Evolutionary conservation across 2,113 vertebrate genomes (phyloP), one percentile per base, ranked within the genome.

Genomic region (Hoplias malabaricus): DNA sequence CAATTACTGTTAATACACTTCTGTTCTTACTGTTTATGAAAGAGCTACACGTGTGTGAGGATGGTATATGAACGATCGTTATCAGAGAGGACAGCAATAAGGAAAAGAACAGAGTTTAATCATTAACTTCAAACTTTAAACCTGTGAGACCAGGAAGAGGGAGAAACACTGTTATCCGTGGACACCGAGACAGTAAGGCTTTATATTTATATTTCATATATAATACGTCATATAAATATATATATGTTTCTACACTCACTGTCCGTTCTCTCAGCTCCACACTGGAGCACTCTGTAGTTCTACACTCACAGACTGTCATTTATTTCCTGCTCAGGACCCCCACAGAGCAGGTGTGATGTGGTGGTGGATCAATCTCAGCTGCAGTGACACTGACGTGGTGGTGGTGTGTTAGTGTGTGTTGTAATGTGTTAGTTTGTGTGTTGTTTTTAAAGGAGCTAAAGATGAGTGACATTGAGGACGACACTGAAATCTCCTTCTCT

Each of bases 51-150:
- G 8, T 7, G 10, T 31, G 33, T 34, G 5, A 57, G 8, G 46
- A 29, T 50, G 13, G 38, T 31, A 23, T 23, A 10, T 7, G 29
- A 36, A 29, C 13, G 31, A 36, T 4, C 34, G 31, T 71, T 68
- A 76, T 76, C 48, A 68, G 16, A n/a, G 11, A 19, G 50, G 57
- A 82, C 40, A 34, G 75, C 82, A 87, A 89, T 90, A 90, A 92
- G 85, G 88, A 89, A 89, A 80, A 77, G 6, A 5, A 9, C 38
- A 9, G 11, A 42, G 8, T 89, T 90, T 79, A 89, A 70, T 83
- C 14, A 90, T 92, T 91, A 88, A 88, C 90, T 74, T 48, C 34
- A n/a, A 88, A 91, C 89, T 90, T 88, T 88, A 87, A 78, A 72
- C 85, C 66, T 68, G 31, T 33, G 2, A 6, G 54, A 57, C 12